Percentiles rank a stretch among this genome's conserved stretches.
phyloP scores from a whole-genome alignment of 1,140 invertebrate species.

The Apis mellifera region DNA sequence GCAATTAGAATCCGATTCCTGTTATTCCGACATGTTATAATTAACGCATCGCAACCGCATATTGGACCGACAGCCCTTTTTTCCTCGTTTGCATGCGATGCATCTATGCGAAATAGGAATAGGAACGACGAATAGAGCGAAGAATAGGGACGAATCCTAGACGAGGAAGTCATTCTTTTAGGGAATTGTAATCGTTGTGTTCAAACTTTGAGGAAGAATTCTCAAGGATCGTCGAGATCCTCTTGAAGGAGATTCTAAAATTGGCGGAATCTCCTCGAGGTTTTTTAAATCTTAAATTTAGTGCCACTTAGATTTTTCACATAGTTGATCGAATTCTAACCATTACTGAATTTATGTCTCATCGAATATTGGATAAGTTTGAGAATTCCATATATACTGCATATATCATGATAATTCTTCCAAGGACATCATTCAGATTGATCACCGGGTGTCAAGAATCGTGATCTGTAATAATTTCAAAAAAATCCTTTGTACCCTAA shows the following conservation, averaged over 20 bases:
- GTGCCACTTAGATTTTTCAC: not conserved
- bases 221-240: not conserved
- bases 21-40: conserved; percentile 13
- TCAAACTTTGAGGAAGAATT: not conserved
- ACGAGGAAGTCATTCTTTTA: too few relatives aligned
- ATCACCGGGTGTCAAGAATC: not conserved
- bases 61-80: not conserved
- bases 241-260: not conserved
- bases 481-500: not conserved
- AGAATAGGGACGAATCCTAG: too few relatives aligned
- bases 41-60: conserved; percentile 12
- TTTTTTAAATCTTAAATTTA: not conserved
- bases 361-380: too few relatives aligned
- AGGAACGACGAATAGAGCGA: not conserved
- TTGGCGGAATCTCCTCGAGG: not conserved
- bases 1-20: conserved; percentile 36
- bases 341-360: not conserved
- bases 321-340: not conserved
- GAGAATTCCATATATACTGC: too few relatives aligned
- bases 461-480: not conserved
- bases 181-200: too few relatives aligned
- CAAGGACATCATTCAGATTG: too few relatives aligned
- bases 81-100: not conserved
- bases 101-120: too few relatives aligned
- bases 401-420: too few relatives aligned